phyloP scores from a whole-genome alignment of 2,113 vertebrate genomes.

The Perca flavescens region DNA sequence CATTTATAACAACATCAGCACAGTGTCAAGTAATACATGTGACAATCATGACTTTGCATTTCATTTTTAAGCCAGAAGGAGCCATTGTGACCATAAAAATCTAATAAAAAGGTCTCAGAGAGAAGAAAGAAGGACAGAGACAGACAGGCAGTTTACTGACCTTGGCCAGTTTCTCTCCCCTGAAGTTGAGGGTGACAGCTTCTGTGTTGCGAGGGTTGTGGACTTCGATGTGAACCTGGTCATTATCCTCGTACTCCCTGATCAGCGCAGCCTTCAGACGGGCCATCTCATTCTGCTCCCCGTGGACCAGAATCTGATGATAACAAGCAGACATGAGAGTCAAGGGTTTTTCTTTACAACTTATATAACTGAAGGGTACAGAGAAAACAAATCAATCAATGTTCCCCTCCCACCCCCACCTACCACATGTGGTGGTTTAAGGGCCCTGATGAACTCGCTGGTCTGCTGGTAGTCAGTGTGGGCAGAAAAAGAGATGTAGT shows the following conservation, averaged over 20 bases:
- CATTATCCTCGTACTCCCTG: constrained; percentile 97
- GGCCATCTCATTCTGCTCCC: constrained; percentile 99
- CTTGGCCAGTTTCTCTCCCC: constrained; percentile 99
- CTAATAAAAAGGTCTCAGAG: not conserved
- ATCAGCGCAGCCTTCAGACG: constrained; percentile 96
- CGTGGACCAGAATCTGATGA: constrained; percentile 91
- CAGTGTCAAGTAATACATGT: not conserved
- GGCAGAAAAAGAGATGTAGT: constrained; percentile 99
- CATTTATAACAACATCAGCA: not conserved
- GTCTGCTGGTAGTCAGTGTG: constrained; percentile 99
- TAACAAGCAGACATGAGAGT: not conserved
- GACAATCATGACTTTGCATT: not conserved
- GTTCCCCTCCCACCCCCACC: not conserved
- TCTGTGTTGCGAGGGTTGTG: constrained; percentile 99
- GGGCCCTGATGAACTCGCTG: constrained; percentile 97
- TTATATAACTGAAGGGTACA: not conserved
- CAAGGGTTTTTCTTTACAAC: not conserved
- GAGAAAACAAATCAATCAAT: not conserved
- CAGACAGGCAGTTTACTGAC: constrained; percentile 71
- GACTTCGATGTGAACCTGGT: constrained; percentile 97
- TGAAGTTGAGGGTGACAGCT: constrained; percentile 97
- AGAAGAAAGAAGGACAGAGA: no score
- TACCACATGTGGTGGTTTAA: constrained; percentile 98
- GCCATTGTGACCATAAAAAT: not conserved
- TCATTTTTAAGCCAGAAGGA: no score